Base-by-base conservation (phyloP, 2,888 invertebrate genomes). In the Thereva nobilitata region DNA sequence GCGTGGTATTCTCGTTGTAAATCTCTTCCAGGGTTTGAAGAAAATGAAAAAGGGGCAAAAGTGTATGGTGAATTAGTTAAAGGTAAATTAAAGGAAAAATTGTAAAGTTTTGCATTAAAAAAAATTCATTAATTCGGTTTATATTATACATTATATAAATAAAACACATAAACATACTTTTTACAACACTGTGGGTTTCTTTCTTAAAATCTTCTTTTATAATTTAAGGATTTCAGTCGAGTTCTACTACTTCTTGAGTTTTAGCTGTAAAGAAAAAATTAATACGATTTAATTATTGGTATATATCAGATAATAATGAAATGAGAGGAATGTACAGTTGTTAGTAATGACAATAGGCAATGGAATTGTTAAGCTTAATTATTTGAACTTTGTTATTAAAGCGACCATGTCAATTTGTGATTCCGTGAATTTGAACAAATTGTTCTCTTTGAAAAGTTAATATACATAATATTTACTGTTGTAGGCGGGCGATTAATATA, bases 41-140 rank as follows among this genome's bases (percentile, higher is more conserved):
- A 87, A 76, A 88, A 87, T 73, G 81, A 85, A 70, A 81, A 80
- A 73, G 87, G 87, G 23, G 87, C 87, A 9, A 82, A 84, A 72
- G 71, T 75, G 42, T 87, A 84, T 77, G 87, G 85, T 42, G 84
- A 84, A 73, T 82, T 83, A 45, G 85, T 87, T 0, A 83, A 79
- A 72, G 85, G 83, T 72, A 86, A 86, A 73, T 70, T 83, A 59
- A 79, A 80, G 44, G 70, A 71, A 45, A 63, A 53, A 47, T 61
- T 68, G 8, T 68, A 67, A 68, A 57, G 7, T 57, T 40, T 8
- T 34, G 7, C 2, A 34, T 52, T 42, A 34, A 37, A 44, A 57
- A 57, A 35, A 34, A 45, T 57, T 10, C 10, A 34, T 45, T 38
- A 44, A 42, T 34, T 44, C 10, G 5, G 4, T 45, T 45, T 23